Percentiles rank a stretch among this genome's conserved stretches.
These are phyloP conservation scores for Lethrus apterus DNA, from an alignment of 1,140 invertebrate genomes.

Conservation along the genomic window DNA sequence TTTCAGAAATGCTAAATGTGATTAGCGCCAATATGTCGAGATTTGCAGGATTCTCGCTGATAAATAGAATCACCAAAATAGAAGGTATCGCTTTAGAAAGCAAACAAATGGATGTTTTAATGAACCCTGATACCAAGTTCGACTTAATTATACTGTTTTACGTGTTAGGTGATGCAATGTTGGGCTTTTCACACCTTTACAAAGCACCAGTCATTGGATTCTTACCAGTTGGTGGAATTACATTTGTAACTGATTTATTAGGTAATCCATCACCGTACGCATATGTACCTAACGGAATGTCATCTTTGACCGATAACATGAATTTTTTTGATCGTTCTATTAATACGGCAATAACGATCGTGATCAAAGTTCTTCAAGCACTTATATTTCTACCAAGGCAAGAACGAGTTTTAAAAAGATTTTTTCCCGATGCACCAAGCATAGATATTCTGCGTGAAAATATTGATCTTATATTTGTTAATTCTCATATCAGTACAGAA, in stretches of 20 bases:
- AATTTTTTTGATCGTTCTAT: not conserved
- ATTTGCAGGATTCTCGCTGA: not conserved
- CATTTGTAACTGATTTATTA: not conserved
- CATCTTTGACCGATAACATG: conserved; percentile 24
- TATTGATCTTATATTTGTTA: conserved; percentile 30
- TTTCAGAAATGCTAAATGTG: too few relatives aligned
- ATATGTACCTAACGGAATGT: conserved; percentile 35
- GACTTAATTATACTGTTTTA: conserved; percentile 1
- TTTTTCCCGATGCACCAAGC: conserved; percentile 40
- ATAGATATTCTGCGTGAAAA: conserved; percentile 40
- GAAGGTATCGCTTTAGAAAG: not conserved
- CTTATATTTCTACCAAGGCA: not conserved
- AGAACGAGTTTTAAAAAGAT: not conserved
- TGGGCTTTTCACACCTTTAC: conserved; percentile 1
- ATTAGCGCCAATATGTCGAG: too few relatives aligned
- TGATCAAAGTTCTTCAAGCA: not conserved
- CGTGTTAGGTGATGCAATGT: not conserved
- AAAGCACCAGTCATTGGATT: conserved; percentile 1
- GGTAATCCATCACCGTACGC: conserved; percentile 36
- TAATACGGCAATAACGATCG: not conserved
- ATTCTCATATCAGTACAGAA: conserved; percentile 38
- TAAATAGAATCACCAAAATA: not conserved
- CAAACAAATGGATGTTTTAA: not conserved
- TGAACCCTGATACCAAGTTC: conserved; percentile 1
- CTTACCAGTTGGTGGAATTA: not conserved